Conservation (phyloP, 1,140 invertebrate species). For the Diprion similis region DNA sequence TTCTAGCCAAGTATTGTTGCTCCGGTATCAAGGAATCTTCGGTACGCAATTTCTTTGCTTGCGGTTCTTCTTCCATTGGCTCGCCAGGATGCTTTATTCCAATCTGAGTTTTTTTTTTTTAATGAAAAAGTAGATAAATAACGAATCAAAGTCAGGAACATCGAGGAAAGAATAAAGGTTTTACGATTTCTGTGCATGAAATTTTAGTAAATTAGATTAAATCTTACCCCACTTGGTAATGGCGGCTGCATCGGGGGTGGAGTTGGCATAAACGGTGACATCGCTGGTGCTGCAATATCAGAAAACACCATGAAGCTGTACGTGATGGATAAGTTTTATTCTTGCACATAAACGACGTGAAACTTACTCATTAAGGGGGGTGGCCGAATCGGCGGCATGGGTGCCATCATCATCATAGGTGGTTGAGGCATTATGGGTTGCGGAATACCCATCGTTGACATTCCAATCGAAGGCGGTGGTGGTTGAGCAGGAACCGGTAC, state of each 20-base stretch:
- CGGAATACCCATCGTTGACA: constrained; percentile 65
- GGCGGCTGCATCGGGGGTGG: constrained; percentile 56
- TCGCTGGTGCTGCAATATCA: constrained; percentile 60
- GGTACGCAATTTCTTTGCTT: constrained; percentile 86
- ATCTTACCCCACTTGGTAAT: constrained; percentile 44
- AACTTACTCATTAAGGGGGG: constrained; percentile 68
- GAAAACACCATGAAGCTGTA: constrained; percentile 20
- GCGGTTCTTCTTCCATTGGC: constrained; percentile 80
- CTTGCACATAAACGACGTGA: not conserved
- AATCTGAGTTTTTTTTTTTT: constrained; percentile 32
- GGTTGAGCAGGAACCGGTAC: constrained; percentile 48
- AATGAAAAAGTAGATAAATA: not conserved
- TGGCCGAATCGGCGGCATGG: constrained; percentile 70
- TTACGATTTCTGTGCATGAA: not conserved
- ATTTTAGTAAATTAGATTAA: constrained; percentile 10
- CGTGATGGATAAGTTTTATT: not conserved
- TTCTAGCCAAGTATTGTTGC: constrained; percentile 77
- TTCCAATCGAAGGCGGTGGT: constrained; percentile 49
- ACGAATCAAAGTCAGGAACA: no score
- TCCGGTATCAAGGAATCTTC: constrained; percentile 95
- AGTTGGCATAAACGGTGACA: constrained; percentile 59
- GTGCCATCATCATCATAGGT: constrained; percentile 73
- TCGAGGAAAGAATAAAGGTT: no score
- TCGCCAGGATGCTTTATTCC: constrained; percentile 62
- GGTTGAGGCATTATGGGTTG: constrained; percentile 65